phyloP scores from a whole-genome alignment of 2,797 vertebrate genomes.

The Notolabrus celidotus region DNA sequence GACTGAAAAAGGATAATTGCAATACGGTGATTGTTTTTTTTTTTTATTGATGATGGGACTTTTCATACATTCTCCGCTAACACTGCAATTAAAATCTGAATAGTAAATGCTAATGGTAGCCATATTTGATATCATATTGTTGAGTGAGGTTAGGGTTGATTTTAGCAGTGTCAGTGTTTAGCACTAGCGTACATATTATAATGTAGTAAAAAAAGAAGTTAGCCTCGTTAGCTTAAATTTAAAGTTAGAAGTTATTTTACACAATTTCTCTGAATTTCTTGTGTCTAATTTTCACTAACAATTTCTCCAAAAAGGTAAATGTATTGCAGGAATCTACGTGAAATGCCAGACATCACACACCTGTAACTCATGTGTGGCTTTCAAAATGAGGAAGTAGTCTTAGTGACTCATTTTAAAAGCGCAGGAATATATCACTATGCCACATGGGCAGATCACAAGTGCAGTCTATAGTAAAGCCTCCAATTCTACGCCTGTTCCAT shows the following conservation, averaged over 20 bases:
- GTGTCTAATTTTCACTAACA: neutral
- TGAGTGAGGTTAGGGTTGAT: no score
- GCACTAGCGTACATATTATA: no score
- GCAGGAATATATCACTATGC: slow-evolving; percentile 21
- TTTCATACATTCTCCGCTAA: no score
- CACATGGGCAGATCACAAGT: slow-evolving; percentile 28
- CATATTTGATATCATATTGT: no score
- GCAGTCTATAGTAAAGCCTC: slow-evolving; percentile 24
- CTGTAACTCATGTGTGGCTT: slow-evolving; percentile 4
- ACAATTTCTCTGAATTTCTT: neutral
- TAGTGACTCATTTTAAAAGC: slow-evolving; percentile 5
- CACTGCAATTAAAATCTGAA: no score
- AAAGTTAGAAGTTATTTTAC: neutral
- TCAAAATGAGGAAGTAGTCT: slow-evolving; percentile 14
- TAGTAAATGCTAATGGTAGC: no score
- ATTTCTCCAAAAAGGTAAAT: slow-evolving; percentile 3
- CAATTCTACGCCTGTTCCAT: slow-evolving; percentile 34
- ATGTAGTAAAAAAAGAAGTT: no score
- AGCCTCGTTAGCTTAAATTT: neutral
- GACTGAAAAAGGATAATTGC: no score
- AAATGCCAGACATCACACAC: neutral
- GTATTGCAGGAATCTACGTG: slow-evolving; percentile 1
- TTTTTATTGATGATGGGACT: no score
- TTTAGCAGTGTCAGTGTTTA: no score
- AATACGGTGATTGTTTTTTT: no score